These are phyloP conservation scores for Cyphomyrus discorhynchus DNA, from an alignment of 2,113 vertebrate genomes.

Conservation along the genomic window DNA sequence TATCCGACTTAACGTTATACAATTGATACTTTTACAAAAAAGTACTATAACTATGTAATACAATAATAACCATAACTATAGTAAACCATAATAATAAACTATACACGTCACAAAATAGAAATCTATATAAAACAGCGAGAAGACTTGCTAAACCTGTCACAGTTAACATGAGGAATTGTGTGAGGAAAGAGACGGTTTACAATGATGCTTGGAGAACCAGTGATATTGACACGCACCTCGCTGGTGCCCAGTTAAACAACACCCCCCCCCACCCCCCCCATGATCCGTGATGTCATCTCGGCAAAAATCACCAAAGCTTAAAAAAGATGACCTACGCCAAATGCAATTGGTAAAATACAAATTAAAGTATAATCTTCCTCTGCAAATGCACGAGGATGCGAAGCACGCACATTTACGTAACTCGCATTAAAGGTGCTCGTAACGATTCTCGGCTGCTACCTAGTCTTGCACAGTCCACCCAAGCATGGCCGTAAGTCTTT, in stretches of 20 bases:
- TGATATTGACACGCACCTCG: not conserved
- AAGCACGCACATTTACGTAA: conserved; percentile 1
- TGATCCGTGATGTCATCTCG: not conserved
- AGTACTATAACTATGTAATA: not conserved
- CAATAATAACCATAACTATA: not conserved
- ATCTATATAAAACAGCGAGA: not conserved
- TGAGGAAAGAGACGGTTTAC: not conserved
- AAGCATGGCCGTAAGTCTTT: not conserved
- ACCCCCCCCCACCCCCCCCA: conserved; percentile 25
- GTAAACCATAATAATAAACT: not conserved
- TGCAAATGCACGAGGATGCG: not conserved
- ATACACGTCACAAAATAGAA: not conserved
- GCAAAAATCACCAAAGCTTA: not conserved
- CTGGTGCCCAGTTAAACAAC: not conserved
- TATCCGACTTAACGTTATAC: not conserved
- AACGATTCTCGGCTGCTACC: not conserved
- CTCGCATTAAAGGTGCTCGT: not conserved
- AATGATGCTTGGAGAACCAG: not conserved
- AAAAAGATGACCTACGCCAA: not conserved
- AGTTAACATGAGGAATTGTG: not conserved
- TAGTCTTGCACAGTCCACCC: not conserved
- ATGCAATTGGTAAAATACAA: not conserved
- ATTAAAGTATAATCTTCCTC: not conserved
- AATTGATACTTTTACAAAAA: not conserved
- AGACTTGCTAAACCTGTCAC: not conserved